Conservation (phyloP, 2,888 invertebrate genomes). For the Epinotia brunnichana region DNA sequence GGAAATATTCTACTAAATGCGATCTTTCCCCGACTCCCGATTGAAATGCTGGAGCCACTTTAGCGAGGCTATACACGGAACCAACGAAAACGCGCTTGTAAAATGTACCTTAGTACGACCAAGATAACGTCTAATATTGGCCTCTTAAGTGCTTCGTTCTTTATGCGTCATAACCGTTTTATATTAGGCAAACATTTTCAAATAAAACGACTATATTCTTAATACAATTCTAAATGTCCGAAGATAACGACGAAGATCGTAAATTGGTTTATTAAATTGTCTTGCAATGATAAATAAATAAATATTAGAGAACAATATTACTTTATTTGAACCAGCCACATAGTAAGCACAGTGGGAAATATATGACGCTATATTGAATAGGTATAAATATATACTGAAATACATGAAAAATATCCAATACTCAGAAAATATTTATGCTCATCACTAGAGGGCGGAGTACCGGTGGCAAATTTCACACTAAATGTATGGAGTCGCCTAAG, state of each 20-base stretch:
- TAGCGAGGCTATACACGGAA: not conserved
- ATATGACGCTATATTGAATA: no score
- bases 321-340: no score
- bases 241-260: not conserved
- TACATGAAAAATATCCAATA: no score
- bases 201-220: conserved; percentile 13
- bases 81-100: not conserved
- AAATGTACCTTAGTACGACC: not conserved
- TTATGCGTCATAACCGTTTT: conserved; percentile 12
- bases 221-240: conserved; percentile 32
- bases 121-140: not conserved
- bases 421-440: no score
- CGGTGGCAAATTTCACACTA: no score
- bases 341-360: no score
- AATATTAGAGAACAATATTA: not conserved
- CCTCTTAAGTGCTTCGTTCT: not conserved
- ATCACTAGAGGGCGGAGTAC: no score
- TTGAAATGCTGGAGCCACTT: conserved; percentile 17
- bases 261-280: not conserved
- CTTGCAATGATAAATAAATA: not conserved
- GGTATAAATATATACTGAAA: no score
- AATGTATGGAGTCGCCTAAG: no score
- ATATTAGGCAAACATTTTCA: conserved; percentile 25
- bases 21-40: not conserved
- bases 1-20: conserved; percentile 17